Conservation (phyloP, 2,888 invertebrate genomes). For the Hydrotaea cyrtoneurina region DNA sequence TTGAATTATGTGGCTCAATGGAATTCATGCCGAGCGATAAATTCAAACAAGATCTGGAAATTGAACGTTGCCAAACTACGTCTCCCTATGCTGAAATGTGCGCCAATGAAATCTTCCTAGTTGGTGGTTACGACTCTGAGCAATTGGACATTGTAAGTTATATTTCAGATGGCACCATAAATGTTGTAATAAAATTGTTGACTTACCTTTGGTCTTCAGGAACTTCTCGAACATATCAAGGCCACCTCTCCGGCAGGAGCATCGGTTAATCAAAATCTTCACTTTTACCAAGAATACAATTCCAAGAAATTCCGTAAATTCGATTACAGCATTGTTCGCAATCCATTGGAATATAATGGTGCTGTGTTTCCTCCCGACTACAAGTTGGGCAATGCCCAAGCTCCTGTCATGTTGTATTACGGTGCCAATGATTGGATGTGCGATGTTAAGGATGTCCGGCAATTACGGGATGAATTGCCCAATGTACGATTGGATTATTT, state of each 20-base stretch:
- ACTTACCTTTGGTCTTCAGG: conserved; percentile 53
- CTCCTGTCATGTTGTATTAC: conserved; percentile 82
- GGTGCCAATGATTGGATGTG: conserved; percentile 85
- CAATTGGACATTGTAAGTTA: conserved; percentile 81
- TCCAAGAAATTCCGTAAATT: conserved; percentile 78
- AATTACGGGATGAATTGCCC: conserved; percentile 81
- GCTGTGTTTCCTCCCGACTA: conserved; percentile 81
- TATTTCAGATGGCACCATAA: background rate
- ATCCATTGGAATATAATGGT: conserved; percentile 80
- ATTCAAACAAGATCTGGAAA: conserved; percentile 79
- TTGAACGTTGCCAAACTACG: conserved; percentile 80
- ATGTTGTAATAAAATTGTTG: background rate
- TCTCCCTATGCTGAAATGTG: conserved; percentile 81
- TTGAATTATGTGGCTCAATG: conserved; percentile 74
- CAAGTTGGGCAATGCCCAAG: conserved; percentile 79
- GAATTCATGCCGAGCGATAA: conserved; percentile 74
- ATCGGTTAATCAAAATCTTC: conserved; percentile 78
- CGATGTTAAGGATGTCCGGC: conserved; percentile 82
- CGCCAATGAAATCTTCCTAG: conserved; percentile 85
- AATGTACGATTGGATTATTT: conserved; percentile 82
- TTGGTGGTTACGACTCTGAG: conserved; percentile 81
- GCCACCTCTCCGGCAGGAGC: conserved; percentile 79
- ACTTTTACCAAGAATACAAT: conserved; percentile 78
- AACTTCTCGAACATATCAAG: conserved; percentile 74
- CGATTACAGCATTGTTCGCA: conserved; percentile 78